Conservation (phyloP, 2,888 invertebrate species). For the Sesia apiformis region DNA sequence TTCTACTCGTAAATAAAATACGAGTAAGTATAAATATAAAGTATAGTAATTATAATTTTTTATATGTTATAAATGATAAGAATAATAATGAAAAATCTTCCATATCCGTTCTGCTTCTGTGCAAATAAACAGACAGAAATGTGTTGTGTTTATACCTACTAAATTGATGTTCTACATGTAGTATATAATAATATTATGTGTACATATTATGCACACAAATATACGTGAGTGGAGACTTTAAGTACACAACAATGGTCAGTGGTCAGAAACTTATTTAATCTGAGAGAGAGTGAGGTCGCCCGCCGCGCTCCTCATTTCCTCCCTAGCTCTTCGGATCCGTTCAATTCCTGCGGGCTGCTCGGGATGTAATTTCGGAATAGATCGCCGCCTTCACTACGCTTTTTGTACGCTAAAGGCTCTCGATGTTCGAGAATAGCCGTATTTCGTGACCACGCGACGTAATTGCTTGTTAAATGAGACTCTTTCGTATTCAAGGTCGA, state of each 20-base stretch:
- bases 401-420: conserved; percentile 14
- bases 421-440: conserved; percentile 4
- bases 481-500: not conserved
- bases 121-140: too few species aligned
- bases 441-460: conserved; percentile 8
- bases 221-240: too few species aligned
- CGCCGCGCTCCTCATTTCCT: conserved; percentile 13
- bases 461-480: conserved; percentile 13
- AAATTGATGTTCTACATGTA: too few species aligned
- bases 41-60: too few species aligned
- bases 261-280: conserved; percentile 6
- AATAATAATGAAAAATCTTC: too few species aligned
- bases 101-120: too few species aligned
- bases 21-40: too few species aligned
- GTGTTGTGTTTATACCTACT: too few species aligned
- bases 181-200: too few species aligned
- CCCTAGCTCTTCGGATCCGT: conserved; percentile 1
- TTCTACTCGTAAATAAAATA: too few species aligned
- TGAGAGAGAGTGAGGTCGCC: conserved; percentile 1
- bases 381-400: conserved; percentile 11
- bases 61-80: too few species aligned
- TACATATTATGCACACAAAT: too few species aligned
- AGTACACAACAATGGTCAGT: not conserved
- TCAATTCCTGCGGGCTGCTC: conserved; percentile 8
- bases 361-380: conserved; percentile 21